Conservation (phyloP, 2,797 vertebrate species). For the Manis crassicaudata region DNA sequence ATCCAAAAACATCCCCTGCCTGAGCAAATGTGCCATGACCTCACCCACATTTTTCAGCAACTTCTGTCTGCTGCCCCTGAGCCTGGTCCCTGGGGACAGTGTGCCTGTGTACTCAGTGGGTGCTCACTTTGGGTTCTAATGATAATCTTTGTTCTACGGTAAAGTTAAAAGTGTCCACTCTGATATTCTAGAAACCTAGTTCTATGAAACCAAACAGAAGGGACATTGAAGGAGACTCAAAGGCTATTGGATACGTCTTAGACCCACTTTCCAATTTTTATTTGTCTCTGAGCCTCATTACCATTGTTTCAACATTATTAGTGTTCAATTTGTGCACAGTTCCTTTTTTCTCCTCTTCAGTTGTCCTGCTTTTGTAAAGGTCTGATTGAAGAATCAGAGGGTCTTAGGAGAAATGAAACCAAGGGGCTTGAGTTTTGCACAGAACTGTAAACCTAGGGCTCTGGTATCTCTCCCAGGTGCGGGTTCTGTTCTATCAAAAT, state of each 20-base stretch:
- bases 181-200: neutral
- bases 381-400: neutral
- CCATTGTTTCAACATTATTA: neutral
- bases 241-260: neutral
- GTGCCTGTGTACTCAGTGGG: neutral
- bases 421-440: neutral
- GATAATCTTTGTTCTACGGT: neutral
- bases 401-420: neutral
- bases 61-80: neutral
- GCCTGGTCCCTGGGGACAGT: rapidly evolving
- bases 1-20: neutral
- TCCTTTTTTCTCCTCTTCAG: neutral
- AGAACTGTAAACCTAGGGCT: neutral
- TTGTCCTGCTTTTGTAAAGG: no score
- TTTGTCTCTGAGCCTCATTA: neutral
- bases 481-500: no score
- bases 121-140: neutral
- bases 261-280: neutral
- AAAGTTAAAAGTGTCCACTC: neutral
- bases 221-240: neutral
- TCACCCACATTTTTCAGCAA: neutral
- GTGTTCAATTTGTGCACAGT: neutral
- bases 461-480: neutral
- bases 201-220: neutral
- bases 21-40: neutral